Evolutionary conservation across 2,888 invertebrate genomes (phyloP), one percentile per base, ranked within the genome.

Genomic region (Tanypteryx hageni): DNA sequence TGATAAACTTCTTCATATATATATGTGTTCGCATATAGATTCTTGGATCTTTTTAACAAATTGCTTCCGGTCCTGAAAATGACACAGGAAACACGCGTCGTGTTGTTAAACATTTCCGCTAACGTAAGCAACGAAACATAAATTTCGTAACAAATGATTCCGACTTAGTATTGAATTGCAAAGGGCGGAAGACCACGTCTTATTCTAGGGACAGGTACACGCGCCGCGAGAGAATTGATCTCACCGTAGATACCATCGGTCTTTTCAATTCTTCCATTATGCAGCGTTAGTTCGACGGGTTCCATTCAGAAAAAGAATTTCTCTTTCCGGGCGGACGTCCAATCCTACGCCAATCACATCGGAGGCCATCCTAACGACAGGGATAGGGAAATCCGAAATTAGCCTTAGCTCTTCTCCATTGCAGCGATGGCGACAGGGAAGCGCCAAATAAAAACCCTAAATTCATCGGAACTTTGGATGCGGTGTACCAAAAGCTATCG

Each of bases 61-160:
- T 89, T 64, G 89, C 64, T 89, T 89, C 89, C 89, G 61, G 68
- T 59, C 44, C 44, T 13, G 18, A 27, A 89, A 68, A 58, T 68
- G 89, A 89, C 89, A 89, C 89, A 64, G 89, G 89, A 89, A 89
- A 89, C 89, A 89, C 89, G 44, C 61, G 89, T 89, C 89, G 18
- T 18, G 64, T 44, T 56, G 64, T 44, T 64, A 14, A 89, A 68
- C 89, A 89, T 89, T 64, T 89, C 89, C 56, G 89, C 10, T 64
- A 27, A 14, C 22, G n/a, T n/a, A n/a, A 10, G 68, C 68, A n/a
- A n/a, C 27, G 61, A 18, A 31, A 11, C 61, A 89, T 68, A 18
- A 64, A 89, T 89, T 56, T 89, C 56, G 64, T 11, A 13, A 31
- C 44, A 89, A 89, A 64, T 16, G n/a, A 31, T 18, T 61, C 31